Percentiles rank a stretch among this genome's conserved stretches.
phyloP scores from a whole-genome alignment of 2,888 invertebrate species.

The Tridacna gigas region DNA sequence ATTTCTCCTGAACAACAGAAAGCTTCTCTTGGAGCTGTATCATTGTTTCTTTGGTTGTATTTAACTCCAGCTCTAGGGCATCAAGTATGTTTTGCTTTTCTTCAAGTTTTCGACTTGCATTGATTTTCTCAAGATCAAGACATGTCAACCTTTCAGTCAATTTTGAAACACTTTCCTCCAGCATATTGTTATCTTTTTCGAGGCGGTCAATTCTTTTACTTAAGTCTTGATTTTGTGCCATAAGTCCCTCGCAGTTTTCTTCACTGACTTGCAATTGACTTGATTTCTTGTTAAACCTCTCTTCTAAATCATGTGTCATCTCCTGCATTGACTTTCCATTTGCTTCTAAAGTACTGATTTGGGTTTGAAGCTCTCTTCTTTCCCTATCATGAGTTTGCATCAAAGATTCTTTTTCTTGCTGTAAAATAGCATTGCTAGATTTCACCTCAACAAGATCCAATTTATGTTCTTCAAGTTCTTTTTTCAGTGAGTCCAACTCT shows the following conservation, averaged over 20 bases:
- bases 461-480: background rate
- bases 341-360: background rate
- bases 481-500: constrained; percentile 2
- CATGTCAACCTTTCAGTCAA: constrained; percentile 56
- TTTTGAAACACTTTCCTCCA: constrained; percentile 38
- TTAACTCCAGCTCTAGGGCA: constrained; percentile 37
- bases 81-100: constrained; percentile 55
- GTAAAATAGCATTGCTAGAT: constrained; percentile 8
- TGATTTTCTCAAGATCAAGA: constrained; percentile 54
- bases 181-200: constrained; percentile 56
- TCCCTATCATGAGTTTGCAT: constrained; percentile 10
- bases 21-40: constrained; percentile 51
- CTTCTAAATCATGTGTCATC: constrained; percentile 47
- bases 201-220: constrained; percentile 48
- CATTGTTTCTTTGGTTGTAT: constrained; percentile 37
- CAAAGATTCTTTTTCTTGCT: constrained; percentile 7
- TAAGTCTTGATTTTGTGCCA: constrained; percentile 40
- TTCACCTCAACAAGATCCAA: constrained; percentile 12
- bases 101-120: constrained; percentile 36
- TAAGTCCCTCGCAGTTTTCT: constrained; percentile 52
- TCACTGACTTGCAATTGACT: constrained; percentile 56
- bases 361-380: background rate
- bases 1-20: constrained; percentile 16
- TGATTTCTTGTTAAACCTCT: constrained; percentile 55
- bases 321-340: constrained; percentile 32